phyloP scores from a whole-genome alignment of 2,888 invertebrate genomes.

The Thymelicus acteon region DNA sequence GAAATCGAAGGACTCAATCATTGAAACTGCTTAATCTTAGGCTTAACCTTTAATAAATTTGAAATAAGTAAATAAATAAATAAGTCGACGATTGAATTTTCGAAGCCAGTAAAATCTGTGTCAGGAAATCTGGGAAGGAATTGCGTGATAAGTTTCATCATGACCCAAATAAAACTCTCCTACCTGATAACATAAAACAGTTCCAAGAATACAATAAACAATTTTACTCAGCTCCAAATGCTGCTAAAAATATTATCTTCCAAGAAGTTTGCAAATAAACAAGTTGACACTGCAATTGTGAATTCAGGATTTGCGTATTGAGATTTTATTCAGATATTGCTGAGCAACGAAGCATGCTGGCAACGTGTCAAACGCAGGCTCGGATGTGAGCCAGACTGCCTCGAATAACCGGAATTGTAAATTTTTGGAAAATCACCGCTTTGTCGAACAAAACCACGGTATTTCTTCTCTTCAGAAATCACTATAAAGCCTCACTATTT shows the following conservation, averaged over 20 bases:
- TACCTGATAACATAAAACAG: background rate
- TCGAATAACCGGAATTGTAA: conserved; percentile 10
- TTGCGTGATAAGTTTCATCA: background rate
- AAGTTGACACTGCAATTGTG: conserved; percentile 34
- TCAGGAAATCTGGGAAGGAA: background rate
- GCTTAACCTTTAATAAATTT: too few species aligned
- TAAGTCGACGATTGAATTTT: too few species aligned
- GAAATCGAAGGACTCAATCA: too few species aligned
- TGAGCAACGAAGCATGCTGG: conserved; percentile 21
- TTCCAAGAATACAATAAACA: conserved; percentile 8
- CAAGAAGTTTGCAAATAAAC: conserved; percentile 31
- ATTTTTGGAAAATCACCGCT: conserved; percentile 7
- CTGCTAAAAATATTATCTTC: conserved; percentile 21
- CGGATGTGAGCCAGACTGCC: conserved; percentile 2
- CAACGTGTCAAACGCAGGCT: conserved; percentile 33
- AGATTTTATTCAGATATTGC: conserved; percentile 36
- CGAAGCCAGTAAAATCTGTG: too few species aligned
- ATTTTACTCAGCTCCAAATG: conserved; percentile 5
- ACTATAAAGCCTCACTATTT: too few species aligned
- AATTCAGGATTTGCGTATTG: conserved; percentile 33
- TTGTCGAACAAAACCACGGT: background rate
- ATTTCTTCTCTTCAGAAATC: too few species aligned
- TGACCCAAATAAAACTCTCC: background rate
- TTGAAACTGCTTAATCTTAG: too few species aligned
- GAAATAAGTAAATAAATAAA: too few species aligned